phyloP scores from a whole-genome alignment of 2,888 invertebrate species.

The Melanostoma mellinum region DNA sequence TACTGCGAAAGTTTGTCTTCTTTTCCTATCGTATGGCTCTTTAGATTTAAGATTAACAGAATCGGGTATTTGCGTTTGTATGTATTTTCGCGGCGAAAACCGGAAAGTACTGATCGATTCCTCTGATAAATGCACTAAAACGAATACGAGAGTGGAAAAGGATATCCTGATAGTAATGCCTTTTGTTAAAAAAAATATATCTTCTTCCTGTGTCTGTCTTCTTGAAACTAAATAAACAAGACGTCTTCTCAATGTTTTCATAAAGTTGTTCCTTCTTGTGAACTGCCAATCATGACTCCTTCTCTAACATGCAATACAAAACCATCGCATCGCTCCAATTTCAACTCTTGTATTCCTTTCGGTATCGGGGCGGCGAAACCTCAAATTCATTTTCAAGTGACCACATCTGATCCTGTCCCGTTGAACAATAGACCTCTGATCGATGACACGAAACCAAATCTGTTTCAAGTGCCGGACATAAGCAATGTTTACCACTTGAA shows the following conservation, averaged over 20 bases:
- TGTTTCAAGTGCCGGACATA: constrained; percentile 50
- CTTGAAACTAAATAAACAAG: constrained; percentile 54
- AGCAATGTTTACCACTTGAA: constrained; percentile 47
- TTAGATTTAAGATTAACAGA: too few species aligned
- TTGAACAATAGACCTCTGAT: neutral
- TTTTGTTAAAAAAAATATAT: too few species aligned
- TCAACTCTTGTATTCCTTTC: constrained; percentile 26
- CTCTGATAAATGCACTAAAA: too few species aligned
- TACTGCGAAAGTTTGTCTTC: too few species aligned
- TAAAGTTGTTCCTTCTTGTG: constrained; percentile 42
- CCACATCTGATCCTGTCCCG: constrained; percentile 38
- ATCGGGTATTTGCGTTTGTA: too few species aligned
- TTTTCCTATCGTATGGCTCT: too few species aligned
- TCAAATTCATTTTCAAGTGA: constrained; percentile 50
- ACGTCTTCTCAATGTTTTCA: constrained; percentile 20
- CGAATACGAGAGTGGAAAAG: too few species aligned
- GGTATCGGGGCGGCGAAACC: neutral
- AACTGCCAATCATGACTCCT: constrained; percentile 38
- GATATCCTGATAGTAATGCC: too few species aligned
- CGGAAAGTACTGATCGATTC: too few species aligned
- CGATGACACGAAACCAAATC: constrained; percentile 50
- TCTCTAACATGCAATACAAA: constrained; percentile 22
- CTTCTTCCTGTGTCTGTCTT: too few species aligned
- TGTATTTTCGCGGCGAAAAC: too few species aligned
- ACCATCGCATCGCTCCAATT: constrained; percentile 38